Base-by-base conservation (phyloP, 2,888 invertebrate genomes). In the Nomada goodeniana region DNA sequence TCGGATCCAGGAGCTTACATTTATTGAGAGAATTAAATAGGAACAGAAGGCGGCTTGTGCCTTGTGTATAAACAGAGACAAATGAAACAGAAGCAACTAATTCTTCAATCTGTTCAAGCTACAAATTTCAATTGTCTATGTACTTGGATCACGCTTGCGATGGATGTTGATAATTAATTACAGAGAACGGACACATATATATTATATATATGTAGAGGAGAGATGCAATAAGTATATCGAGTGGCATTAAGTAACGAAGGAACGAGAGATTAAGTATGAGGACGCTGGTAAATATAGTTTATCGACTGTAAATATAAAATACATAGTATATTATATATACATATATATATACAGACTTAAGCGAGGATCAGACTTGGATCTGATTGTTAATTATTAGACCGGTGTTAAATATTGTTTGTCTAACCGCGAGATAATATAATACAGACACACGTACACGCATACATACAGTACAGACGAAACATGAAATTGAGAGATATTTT, bases 221-320 rank as follows among this genome's bases (percentile, higher is more conserved):
- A 87, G 88, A 90, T 91, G 90, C 89, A 91, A 91, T 91, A 91
- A 89, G 73, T 83, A 82, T 84, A 87, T 82, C 76, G 86, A 87
- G 87, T 88, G 90, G 91, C 91, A 91, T 91, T 91, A 88, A 91
- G 91, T 91, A 47, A 15, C 53, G 74, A 69, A 52, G 71, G 10
- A 23, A 85, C n/a, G 60, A 69, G 63, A 52, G 26, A 59, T 44
- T 42, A 72, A 68, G 50, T 77, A 71, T 20, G 70, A 68, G 69
- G 55, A 78, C 64, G 71, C 57, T 82, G 81, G 82, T 82, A 78
- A 86, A 75, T 78, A 72, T 2, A 18, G 69, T 83, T 87, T 82
- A 85, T 83, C 47, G 42, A 72, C 29, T 83, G 87, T 87, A 83
- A 61, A 85, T 86, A 84, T 44, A 68, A 73, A 42, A 69, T n/a